Conservation (phyloP, 2,113 vertebrate genomes). For the Herpailurus yagouaroundi region DNA sequence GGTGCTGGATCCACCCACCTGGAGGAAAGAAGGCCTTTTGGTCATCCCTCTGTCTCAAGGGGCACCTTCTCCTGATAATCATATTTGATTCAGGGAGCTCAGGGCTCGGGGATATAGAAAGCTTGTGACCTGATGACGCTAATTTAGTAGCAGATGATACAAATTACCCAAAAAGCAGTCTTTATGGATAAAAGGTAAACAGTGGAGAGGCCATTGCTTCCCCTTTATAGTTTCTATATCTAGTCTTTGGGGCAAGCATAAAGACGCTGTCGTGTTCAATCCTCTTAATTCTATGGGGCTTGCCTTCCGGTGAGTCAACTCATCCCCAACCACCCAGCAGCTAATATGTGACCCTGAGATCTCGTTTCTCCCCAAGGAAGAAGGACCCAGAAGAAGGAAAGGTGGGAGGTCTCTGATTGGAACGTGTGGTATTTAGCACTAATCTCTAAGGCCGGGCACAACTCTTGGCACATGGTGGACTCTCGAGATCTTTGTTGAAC, state of each 20-base stretch:
- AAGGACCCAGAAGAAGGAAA: not conserved
- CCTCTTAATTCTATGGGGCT: not conserved
- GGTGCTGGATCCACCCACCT: too few relatives aligned
- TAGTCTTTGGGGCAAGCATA: not conserved
- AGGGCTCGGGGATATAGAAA: accelerated
- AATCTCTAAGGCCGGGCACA: not conserved
- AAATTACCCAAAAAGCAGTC: not conserved
- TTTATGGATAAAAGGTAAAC: not conserved
- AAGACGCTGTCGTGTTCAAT: accelerated
- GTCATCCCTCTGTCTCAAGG: not conserved
- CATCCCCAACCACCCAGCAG: not conserved
- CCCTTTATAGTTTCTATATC: not conserved
- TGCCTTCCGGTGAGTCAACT: not conserved
- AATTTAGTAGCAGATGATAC: not conserved
- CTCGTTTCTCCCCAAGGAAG: not conserved
- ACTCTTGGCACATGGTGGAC: accelerated
- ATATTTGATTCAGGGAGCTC: not conserved
- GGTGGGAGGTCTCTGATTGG: accelerated
- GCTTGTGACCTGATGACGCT: not conserved
- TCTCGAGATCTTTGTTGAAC: not conserved
- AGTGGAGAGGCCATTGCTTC: too few relatives aligned
- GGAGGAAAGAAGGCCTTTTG: not conserved
- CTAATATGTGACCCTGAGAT: not conserved
- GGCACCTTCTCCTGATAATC: not conserved
- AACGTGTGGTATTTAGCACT: not conserved